Percentiles rank a stretch among this genome's conserved stretches.
Evolutionary conservation across 2,113 vertebrate species (phyloP).

Genomic region (Cryptotis parvus): DNA sequence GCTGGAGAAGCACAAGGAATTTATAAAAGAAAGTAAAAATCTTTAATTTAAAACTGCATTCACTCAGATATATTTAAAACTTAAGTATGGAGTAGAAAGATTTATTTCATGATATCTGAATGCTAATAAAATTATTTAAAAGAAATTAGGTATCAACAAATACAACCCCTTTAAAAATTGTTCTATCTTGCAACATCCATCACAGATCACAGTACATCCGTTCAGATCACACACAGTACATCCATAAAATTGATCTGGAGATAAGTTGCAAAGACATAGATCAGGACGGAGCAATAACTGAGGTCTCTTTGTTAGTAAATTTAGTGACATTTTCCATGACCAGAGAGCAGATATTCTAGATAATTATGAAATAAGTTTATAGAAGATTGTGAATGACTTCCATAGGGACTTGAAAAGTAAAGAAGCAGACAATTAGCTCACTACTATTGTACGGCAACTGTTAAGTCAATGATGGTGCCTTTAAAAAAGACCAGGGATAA

Average conservation of each 20-base stretch:
- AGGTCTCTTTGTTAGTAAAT: fast-evolving
- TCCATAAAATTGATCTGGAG: not conserved
- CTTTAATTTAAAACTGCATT: not conserved
- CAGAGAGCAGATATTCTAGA: not conserved
- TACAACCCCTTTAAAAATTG: too few relatives aligned
- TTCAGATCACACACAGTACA: too few relatives aligned
- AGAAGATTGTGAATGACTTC: not conserved
- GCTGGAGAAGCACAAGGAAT: not conserved
- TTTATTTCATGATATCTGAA: too few relatives aligned
- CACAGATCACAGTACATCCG: too few relatives aligned
- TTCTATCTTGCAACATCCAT: too few relatives aligned
- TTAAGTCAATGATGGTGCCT: not conserved
- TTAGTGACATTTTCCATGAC: not conserved
- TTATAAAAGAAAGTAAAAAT: not conserved
- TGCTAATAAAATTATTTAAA: not conserved
- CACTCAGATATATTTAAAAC: not conserved
- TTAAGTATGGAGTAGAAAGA: not conserved
- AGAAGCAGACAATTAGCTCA: too few relatives aligned
- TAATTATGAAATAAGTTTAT: not conserved
- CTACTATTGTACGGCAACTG: too few relatives aligned
- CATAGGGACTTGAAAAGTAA: too few relatives aligned
- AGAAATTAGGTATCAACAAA: not conserved
- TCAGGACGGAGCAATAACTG: not conserved
- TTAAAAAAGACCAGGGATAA: not conserved
- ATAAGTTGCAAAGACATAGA: not conserved